Conservation (phyloP, 2,888 invertebrate genomes). For the Orchesella flavescens region DNA sequence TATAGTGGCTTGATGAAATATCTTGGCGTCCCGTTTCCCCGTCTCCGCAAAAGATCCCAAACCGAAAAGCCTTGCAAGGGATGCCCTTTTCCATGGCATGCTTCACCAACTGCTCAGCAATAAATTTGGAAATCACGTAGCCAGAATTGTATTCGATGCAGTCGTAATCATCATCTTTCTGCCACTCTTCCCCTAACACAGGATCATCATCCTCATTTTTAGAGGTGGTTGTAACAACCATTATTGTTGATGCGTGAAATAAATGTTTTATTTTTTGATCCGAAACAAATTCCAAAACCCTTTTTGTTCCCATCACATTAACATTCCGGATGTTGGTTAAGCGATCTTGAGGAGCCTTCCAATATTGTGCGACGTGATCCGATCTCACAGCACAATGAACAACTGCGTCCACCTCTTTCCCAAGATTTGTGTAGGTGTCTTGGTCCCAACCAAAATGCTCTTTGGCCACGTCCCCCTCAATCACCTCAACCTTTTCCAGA, state of each 20-base stretch:
- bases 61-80: slow-evolving; percentile 37
- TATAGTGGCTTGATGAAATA: background rate
- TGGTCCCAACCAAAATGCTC: background rate
- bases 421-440: background rate
- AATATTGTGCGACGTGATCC: slow-evolving; percentile 36
- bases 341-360: slow-evolving; percentile 5
- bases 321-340: background rate
- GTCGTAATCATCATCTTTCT: slow-evolving; percentile 6
- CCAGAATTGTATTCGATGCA: background rate
- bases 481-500: background rate
- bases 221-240: background rate
- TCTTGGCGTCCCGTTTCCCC: slow-evolving; percentile 10
- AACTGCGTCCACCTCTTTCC: slow-evolving; percentile 24
- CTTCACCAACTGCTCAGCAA: slow-evolving; percentile 32
- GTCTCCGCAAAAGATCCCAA: background rate
- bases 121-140: slow-evolving; percentile 37
- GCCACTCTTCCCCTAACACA: slow-evolving; percentile 34
- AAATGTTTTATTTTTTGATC: slow-evolving; percentile 35
- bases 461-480: slow-evolving; percentile 22
- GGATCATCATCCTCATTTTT: too few species aligned
- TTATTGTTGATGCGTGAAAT: slow-evolving; percentile 20
- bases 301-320: slow-evolving; percentile 22
- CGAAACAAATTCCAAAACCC: slow-evolving; percentile 32
- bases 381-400: slow-evolving; percentile 31
- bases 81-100: slow-evolving; percentile 30